Conservation (phyloP, 2,888 invertebrate genomes). For the Cordylochernes scorpioides region DNA sequence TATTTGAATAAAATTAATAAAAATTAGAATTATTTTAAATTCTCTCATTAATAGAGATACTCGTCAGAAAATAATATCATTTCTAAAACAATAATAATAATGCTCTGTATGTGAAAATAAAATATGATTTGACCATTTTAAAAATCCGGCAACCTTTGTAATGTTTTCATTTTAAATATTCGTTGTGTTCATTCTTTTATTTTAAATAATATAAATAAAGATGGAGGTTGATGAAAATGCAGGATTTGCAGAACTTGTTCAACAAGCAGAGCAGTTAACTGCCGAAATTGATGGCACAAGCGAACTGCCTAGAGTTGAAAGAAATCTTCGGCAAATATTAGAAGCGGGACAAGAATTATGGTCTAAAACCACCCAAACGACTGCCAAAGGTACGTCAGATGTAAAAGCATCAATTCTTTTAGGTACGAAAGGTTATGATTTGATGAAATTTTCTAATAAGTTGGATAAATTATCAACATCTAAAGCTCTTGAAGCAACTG, state of each 20-base stretch:
- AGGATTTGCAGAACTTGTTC: constrained; percentile 39
- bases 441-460: constrained; percentile 68
- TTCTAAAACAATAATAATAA: too few relatives aligned
- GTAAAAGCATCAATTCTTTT: constrained; percentile 77
- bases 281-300: constrained; percentile 43
- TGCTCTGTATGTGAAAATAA: too few relatives aligned
- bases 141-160: too few relatives aligned
- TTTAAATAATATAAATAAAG: too few relatives aligned
- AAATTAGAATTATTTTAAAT: too few relatives aligned
- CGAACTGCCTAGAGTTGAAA: constrained; percentile 43
- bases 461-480: constrained; percentile 46
- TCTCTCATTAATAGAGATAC: too few relatives aligned
- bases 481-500: constrained; percentile 34
- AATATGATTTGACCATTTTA: too few relatives aligned
- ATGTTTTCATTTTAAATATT: too few relatives aligned
- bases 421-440: constrained; percentile 69
- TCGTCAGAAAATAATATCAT: too few relatives aligned
- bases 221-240: too few relatives aligned
- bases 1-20: too few relatives aligned
- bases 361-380: constrained; percentile 48
- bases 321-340: constrained; percentile 66
- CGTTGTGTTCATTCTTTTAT: too few relatives aligned
- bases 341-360: constrained; percentile 70
- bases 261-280: constrained; percentile 69
- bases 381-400: constrained; percentile 37